A percentile compares a stretch with the other conserved stretches of the same genome.
phyloP scores from a whole-genome alignment of 2,113 vertebrate species.

The Brachyistius frenatus region DNA sequence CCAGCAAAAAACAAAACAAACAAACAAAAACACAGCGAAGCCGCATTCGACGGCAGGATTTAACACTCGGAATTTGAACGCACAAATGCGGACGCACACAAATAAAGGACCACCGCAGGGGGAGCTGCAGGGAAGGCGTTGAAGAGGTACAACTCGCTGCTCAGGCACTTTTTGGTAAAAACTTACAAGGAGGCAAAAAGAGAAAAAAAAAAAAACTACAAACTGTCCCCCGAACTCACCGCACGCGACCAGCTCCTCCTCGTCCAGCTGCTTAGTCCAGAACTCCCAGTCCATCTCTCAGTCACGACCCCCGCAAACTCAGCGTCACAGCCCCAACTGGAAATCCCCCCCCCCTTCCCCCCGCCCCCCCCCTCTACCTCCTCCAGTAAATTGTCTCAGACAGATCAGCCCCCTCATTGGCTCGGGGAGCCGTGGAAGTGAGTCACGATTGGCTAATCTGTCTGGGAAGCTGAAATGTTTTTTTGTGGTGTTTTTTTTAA shows the following conservation, averaged over 20 bases:
- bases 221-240: conserved; percentile 38
- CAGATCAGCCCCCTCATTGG: not conserved
- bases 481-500: conserved; percentile 13
- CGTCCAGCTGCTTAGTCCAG: conserved; percentile 56
- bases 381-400: conserved; percentile 30
- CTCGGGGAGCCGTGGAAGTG: not conserved
- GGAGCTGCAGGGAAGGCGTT: not conserved
- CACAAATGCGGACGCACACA: not conserved
- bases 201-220: no score
- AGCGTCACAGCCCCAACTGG: conserved; percentile 16
- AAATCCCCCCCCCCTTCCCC: conserved; percentile 29
- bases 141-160: not conserved
- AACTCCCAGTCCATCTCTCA: conserved; percentile 61
- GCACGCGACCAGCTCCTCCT: conserved; percentile 63
- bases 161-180: not conserved
- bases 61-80: not conserved
- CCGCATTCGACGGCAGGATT: not conserved
- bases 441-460: conserved; percentile 17
- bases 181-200: no score
- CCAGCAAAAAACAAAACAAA: not conserved
- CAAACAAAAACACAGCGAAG: conserved; percentile 1
- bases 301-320: not conserved
- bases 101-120: not conserved
- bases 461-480: conserved; percentile 9
- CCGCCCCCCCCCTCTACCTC: conserved; percentile 34